Base-by-base conservation (phyloP, 2,888 invertebrate genomes). In the Prosapia bicincta region DNA sequence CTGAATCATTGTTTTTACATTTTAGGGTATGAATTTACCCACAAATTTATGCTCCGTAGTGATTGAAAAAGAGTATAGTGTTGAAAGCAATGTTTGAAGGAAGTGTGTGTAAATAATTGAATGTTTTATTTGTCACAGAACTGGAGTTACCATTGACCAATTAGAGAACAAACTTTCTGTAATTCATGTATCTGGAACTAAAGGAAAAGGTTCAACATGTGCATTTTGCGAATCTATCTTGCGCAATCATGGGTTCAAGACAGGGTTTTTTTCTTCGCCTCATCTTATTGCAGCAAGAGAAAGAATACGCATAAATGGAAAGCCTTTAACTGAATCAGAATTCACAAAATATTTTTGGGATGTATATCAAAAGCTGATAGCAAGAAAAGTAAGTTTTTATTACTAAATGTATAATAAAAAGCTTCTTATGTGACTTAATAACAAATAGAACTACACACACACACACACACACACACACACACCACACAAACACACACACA, bases 201-300 rank as follows among this genome's bases (percentile, higher is more conserved):
- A 99, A 86, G 99, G 99, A 72, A 99, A 99, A 90, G 96, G 95
- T 25, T 97, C 97, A 23, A 97, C 98, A 0, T 97, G 98, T 84
- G 97, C 98, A 0, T 92, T 95, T 85, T 91, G 92, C 79, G 99
- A 99, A 85, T 91, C 93, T 0, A 94, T 99, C 78, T 87, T 99
- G 10, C 90, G 95, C 0, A 86, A 90, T 26, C 91, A 94, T 83
- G 97, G 97, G 1, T 91, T 90, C 82, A 92, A 89, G 82, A 99
- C 98, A 0, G 99, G 99, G 6, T 95, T 99, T 84, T 99, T 91
- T 85, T 96, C 96, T 70, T 99, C 99, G 0, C 99, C 99, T 0
- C 99, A 99, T 86, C 86, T 99, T 77, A 88, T 98, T 5, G 93
- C 93, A 43, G 96, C 96, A 0, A 88, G 95, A 20, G 99, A 99